Evolutionary conservation across 1,140 invertebrate species (phyloP).

Genomic region (Maconellicoccus hirsutus): DNA sequence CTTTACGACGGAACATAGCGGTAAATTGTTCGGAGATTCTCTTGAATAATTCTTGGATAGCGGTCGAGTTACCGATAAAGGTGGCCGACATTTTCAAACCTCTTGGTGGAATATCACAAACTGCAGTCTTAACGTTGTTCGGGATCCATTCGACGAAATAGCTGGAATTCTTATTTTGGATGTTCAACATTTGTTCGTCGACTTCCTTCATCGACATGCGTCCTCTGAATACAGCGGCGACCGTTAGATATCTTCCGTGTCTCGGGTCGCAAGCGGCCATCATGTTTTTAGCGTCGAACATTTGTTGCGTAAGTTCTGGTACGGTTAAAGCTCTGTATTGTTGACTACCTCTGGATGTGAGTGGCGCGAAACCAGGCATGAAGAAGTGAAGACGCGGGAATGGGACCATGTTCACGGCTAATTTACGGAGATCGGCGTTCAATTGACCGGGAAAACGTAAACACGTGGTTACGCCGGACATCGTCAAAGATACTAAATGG

Average conservation of each 20-base stretch:
- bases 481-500: conserved; percentile 68
- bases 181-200: conserved; percentile 80
- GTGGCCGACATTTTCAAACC: conserved; percentile 86
- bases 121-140: conserved; percentile 81
- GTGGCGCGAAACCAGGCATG: conserved; percentile 89
- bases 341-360: conserved; percentile 74
- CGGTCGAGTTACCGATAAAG: conserved; percentile 83
- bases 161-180: conserved; percentile 84
- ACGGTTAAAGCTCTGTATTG: conserved; percentile 78
- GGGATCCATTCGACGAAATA: conserved; percentile 93
- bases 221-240: conserved; percentile 88
- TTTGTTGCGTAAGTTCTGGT: conserved; percentile 77
- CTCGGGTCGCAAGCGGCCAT: conserved; percentile 94
- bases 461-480: conserved; percentile 83
- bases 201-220: conserved; percentile 94
- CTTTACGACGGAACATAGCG: conserved; percentile 87
- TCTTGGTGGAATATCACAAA: conserved; percentile 83
- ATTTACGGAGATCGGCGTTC: conserved; percentile 83
- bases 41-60: conserved; percentile 80
- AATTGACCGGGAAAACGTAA: conserved; percentile 68
- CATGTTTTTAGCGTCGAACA: conserved; percentile 87
- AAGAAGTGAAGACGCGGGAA: conserved; percentile 95
- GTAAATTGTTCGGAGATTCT: conserved; percentile 78
- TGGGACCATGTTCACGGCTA: conserved; percentile 96
- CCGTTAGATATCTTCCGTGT: conserved; percentile 85